Evolutionary conservation across 2,797 vertebrate species (phyloP).

Genomic region (Chaenodraco wilsoni): DNA sequence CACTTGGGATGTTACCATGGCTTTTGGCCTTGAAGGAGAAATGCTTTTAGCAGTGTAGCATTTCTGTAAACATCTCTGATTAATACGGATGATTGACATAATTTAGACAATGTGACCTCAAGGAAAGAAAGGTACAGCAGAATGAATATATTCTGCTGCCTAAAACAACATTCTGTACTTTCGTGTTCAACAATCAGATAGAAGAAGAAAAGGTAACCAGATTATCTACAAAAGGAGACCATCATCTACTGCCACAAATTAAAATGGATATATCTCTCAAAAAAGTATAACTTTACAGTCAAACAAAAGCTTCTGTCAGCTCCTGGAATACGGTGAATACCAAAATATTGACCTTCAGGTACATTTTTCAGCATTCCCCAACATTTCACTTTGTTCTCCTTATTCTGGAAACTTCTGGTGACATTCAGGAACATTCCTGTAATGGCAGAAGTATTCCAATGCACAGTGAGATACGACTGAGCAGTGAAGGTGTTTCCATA

Average conservation of each 20-base stretch:
- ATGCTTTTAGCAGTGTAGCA: background rate
- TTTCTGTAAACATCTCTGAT: conserved; percentile 13
- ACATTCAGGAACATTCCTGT: conserved; percentile 11
- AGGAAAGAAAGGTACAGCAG: background rate
- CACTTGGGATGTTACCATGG: background rate
- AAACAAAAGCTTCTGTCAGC: background rate
- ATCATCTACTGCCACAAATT: background rate
- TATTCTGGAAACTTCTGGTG: conserved; percentile 10
- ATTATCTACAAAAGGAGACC: background rate
- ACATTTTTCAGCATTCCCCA: background rate
- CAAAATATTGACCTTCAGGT: background rate
- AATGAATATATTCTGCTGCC: background rate
- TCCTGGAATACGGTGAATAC: background rate
- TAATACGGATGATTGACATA: conserved; percentile 5
- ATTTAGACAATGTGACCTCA: background rate
- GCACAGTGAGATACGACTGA: conserved; percentile 51
- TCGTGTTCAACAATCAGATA: background rate
- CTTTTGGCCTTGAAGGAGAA: conserved; percentile 1
- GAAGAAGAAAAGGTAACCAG: background rate
- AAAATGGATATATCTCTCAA: background rate
- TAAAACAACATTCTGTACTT: background rate
- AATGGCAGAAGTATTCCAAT: conserved; percentile 35
- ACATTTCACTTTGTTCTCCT: too few species aligned
- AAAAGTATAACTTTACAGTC: background rate
- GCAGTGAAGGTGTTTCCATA: conserved; percentile 60